Evolutionary conservation across 2,888 invertebrate genomes (phyloP), one percentile per base, ranked within the genome.

Genomic region (Melanophora roralis): DNA sequence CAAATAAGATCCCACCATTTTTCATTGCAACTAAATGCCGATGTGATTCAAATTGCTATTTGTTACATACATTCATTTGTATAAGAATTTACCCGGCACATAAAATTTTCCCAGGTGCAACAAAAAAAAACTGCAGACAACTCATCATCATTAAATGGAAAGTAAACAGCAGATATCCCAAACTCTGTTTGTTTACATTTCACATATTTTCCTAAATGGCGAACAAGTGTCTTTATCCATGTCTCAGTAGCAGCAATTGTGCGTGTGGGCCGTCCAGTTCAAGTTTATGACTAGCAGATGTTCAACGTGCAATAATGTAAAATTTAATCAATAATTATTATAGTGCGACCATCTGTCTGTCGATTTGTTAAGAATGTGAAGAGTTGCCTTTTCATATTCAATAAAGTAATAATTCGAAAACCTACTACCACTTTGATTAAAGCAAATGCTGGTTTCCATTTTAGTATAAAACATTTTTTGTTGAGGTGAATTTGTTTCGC

Each of bases 211-310:
- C 5, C 9, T 4, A 27, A 6, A 27, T 27, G 38, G 7, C 12
- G 12, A 27, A 51, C 27, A 65, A 45, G 38, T 65, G 65, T 12
- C 23, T 9, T 5, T 14, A 36, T 2, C 1, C 14, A 23, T 40
- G 16, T 12, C 4, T 34, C 38, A 47, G 12, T 14, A 9, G 8
- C 34, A n/a, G n/a, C 43, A 21, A 55, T 14, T 43, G 23, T 21
- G 43, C 6, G 32, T 55, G 45, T 68, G 53, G 67, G 67, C 43
- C 19, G 34, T 34, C 6, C n/a, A 23, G 23, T 59, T 40, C 23
- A 23, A n/a, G 14, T 55, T 55, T 32, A 67, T 67, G 40, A 8
- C 21, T 43, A 21, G n/a, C 67, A 55, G 67, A 45, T 68, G 67
- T 67, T 43, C 67, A 68, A 55, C 32, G 19, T 65, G 27, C 43